Conservation (phyloP, 2,113 vertebrate species). For the Panthera leo region DNA sequence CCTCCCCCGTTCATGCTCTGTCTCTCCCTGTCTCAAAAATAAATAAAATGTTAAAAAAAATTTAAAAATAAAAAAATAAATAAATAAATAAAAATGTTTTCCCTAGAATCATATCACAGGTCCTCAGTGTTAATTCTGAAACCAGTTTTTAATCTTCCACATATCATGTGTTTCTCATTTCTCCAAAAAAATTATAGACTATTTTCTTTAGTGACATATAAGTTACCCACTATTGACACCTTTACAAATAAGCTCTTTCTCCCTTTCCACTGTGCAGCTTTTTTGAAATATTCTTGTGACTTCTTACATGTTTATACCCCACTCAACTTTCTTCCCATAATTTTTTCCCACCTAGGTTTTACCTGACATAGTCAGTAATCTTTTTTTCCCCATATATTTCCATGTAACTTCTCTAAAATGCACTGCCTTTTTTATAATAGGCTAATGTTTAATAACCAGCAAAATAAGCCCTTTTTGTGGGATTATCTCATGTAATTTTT, state of each 20-base stretch:
- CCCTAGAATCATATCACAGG: not conserved
- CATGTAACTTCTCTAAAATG: not conserved
- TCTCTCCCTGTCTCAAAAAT: too few species aligned
- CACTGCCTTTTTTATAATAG: not conserved
- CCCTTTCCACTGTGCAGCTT: not conserved
- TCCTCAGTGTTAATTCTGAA: not conserved
- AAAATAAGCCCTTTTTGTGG: not conserved
- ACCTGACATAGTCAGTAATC: not conserved
- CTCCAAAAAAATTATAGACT: not conserved
- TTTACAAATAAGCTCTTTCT: not conserved
- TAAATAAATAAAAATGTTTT: not conserved
- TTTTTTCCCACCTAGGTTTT: not conserved
- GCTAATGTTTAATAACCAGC: not conserved
- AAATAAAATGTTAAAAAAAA: too few species aligned
- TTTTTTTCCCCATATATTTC: not conserved
- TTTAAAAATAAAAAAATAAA: too few species aligned
- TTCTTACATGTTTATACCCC: not conserved
- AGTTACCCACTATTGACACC: not conserved
- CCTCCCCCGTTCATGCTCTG: too few species aligned
- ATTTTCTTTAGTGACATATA: not conserved
- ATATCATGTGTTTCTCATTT: not conserved
- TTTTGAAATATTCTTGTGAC: not conserved
- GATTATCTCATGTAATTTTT: not conserved
- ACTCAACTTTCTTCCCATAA: not conserved
- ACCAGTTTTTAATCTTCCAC: not conserved